A percentile compares a stretch with the other conserved stretches of the same genome.
Evolutionary conservation across 53 echinoderm and acorn worm genomes (phyloP).

Genomic region (Holothuria scabra): DNA sequence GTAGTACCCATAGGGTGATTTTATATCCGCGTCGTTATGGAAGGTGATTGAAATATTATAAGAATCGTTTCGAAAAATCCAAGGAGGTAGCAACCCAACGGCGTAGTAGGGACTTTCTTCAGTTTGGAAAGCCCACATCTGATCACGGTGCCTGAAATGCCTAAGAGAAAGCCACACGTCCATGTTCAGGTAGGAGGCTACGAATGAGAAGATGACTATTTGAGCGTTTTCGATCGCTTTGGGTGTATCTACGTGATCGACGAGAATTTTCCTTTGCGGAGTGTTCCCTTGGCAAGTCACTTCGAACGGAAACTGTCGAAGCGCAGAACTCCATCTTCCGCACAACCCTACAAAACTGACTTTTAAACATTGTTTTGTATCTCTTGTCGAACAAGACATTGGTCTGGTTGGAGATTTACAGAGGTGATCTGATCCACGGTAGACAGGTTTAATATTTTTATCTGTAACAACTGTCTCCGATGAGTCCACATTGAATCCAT

Average conservation of each 20-base stretch:
- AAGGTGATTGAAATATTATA: slow-evolving; percentile 32
- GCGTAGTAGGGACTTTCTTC: slow-evolving; percentile 37
- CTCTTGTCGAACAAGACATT: not conserved
- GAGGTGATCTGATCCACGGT: not conserved
- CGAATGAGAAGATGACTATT: slow-evolving; percentile 11
- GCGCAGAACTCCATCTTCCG: not conserved
- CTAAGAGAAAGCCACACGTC: not conserved
- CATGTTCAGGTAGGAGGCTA: slow-evolving; percentile 14
- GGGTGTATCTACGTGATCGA: slow-evolving; percentile 15
- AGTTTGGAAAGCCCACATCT: slow-evolving; percentile 43
- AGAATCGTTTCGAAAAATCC: slow-evolving; percentile 25
- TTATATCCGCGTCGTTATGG: not conserved
- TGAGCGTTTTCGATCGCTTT: not conserved
- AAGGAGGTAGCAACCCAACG: slow-evolving; percentile 14
- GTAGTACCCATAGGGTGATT: slow-evolving; percentile 29
- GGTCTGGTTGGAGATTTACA: not conserved
- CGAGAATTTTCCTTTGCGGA: not conserved
- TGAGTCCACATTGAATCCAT: not conserved
- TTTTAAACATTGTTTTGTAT: not conserved
- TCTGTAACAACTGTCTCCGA: not conserved
- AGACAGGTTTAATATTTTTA: not conserved
- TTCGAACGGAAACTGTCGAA: not conserved
- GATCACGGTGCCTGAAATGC: not conserved
- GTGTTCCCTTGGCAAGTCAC: not conserved
- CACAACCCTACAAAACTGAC: slow-evolving; percentile 17